Conservation (phyloP, 2,888 invertebrate genomes). For the Lasioglossum oenotherae region DNA sequence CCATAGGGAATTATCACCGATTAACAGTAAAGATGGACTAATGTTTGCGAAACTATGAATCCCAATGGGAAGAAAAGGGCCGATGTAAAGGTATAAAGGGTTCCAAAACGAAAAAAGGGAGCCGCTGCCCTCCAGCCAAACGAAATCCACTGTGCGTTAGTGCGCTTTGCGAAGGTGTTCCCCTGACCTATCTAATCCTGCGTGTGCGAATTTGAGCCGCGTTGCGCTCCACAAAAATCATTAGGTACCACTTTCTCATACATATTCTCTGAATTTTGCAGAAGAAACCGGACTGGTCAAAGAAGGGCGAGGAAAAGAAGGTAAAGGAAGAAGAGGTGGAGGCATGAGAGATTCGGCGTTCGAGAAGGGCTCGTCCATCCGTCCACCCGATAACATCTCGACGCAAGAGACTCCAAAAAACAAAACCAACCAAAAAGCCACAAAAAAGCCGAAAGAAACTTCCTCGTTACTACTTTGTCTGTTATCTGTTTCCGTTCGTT, state of each 20-base stretch:
- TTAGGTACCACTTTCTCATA: slow-evolving; percentile 35
- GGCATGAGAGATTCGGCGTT: slow-evolving; percentile 87
- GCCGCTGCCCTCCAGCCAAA: neutral
- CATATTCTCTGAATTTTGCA: slow-evolving; percentile 86
- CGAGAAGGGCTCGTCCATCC: slow-evolving; percentile 59
- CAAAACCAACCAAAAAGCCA: neutral
- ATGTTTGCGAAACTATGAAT: neutral
- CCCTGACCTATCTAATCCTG: slow-evolving; percentile 54
- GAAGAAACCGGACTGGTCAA: slow-evolving; percentile 98
- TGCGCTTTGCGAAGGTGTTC: slow-evolving; percentile 63
- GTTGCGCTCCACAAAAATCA: neutral
- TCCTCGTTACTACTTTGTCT: slow-evolving; percentile 43
- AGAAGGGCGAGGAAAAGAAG: slow-evolving; percentile 95
- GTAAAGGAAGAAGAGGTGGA: slow-evolving; percentile 94
- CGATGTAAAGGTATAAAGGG: neutral
- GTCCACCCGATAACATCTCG: slow-evolving; percentile 61
- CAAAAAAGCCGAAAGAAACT: slow-evolving; percentile 17
- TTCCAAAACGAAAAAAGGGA: neutral
- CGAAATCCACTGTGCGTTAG: slow-evolving; percentile 14
- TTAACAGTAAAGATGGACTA: neutral
- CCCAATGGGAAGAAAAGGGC: neutral
- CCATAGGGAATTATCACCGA: neutral
- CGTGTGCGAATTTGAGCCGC: slow-evolving; percentile 60
- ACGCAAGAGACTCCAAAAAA: slow-evolving; percentile 49
- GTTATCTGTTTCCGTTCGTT: slow-evolving; percentile 1